Evolutionary conservation across 1,140 invertebrate genomes (phyloP).

Genomic region (Nilaparvata lugens): DNA sequence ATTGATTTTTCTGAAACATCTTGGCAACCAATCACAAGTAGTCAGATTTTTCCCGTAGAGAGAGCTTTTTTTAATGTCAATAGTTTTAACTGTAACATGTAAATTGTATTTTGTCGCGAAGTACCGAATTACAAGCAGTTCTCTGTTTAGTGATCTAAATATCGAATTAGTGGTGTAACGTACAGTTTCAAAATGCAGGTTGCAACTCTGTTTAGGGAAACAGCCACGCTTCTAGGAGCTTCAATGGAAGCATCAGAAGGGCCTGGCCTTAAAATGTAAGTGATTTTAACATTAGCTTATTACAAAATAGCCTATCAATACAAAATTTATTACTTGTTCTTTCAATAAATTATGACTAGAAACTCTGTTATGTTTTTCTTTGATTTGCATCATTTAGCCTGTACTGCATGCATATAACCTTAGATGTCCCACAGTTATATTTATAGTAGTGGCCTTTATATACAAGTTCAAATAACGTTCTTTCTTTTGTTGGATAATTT

Average conservation of each 20-base stretch:
- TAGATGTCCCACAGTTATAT: no score
- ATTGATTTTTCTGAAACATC: constrained; percentile 25
- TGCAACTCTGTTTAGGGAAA: constrained; percentile 57
- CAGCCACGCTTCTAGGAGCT: constrained; percentile 53
- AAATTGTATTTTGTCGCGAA: constrained; percentile 12
- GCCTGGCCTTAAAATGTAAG: constrained; percentile 26
- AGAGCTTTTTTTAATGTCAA: constrained; percentile 23
- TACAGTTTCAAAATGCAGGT: constrained; percentile 46
- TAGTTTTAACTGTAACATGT: constrained; percentile 13
- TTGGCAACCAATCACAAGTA: constrained; percentile 22
- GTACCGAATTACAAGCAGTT: constrained; percentile 6
- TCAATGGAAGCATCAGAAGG: constrained; percentile 35
- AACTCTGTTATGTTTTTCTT: background rate
- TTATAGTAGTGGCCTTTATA: no score
- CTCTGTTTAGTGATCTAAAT: constrained; percentile 8
- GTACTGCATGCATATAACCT: no score
- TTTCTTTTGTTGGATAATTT: no score
- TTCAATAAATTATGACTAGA: constrained; percentile 3
- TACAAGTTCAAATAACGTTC: no score
- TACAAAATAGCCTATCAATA: no score
- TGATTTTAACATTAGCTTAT: constrained; percentile 6
- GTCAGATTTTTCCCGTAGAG: constrained; percentile 24
- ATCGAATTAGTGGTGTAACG: constrained; percentile 9
- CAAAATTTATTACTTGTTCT: background rate
- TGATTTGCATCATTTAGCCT: no score